phyloP scores from a whole-genome alignment of 2,797 vertebrate genomes.

The Semotilus atromaculatus region DNA sequence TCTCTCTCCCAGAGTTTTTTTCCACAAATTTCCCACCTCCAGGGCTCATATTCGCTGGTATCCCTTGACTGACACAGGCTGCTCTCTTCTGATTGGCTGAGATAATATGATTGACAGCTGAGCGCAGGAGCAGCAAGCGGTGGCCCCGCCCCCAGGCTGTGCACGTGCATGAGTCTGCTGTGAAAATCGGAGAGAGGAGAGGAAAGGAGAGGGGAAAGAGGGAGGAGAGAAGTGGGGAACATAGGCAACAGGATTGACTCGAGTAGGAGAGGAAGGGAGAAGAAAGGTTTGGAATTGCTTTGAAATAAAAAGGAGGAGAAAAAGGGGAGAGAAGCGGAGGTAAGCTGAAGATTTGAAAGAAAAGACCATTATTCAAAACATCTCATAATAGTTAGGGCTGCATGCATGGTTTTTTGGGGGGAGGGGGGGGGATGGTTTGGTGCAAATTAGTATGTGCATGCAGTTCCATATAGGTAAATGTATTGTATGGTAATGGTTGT shows the following conservation, averaged over 20 bases:
- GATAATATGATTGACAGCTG: conserved; percentile 60
- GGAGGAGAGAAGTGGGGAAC: conserved; percentile 61
- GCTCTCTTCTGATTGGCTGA: conserved; percentile 39
- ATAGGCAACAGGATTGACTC: conserved; percentile 54
- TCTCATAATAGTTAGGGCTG: not conserved
- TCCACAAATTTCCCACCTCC: conserved; percentile 65
- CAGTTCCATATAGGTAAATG: conserved; percentile 16
- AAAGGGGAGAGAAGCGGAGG: conserved; percentile 30
- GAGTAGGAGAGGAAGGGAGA: conserved; percentile 50
- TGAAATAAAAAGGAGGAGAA: conserved; percentile 38
- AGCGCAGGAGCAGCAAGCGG: not conserved
- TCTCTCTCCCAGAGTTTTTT: conserved; percentile 48
- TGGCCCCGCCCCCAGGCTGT: conserved; percentile 61
- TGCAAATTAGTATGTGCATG: conserved; percentile 45
- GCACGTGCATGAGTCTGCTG: conserved; percentile 74
- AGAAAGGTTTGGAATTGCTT: conserved; percentile 49
- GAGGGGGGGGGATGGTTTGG: no score
- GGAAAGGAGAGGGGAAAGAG: conserved; percentile 74
- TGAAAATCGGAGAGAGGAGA: conserved; percentile 67
- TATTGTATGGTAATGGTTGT: conserved; percentile 1
- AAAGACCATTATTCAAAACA: not conserved
- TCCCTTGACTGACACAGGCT: conserved; percentile 60
- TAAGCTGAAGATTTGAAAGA: conserved; percentile 20
- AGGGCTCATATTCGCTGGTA: conserved; percentile 63
- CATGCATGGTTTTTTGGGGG: not conserved